These are phyloP conservation scores for Aspidiotus destructor DNA, from an alignment of 2,888 invertebrate genomes.

Conservation along the genomic window DNA sequence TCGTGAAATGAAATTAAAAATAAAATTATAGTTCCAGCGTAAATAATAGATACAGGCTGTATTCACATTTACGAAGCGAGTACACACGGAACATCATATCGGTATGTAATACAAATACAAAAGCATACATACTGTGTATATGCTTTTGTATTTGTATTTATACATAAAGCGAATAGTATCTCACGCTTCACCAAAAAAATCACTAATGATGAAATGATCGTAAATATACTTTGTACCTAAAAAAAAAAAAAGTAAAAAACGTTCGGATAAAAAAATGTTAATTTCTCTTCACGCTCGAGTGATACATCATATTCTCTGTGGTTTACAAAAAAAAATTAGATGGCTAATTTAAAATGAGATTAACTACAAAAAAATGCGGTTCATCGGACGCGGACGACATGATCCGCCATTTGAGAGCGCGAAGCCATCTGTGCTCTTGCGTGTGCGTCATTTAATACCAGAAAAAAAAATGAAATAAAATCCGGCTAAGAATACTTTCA, in stretches of 20 bases:
- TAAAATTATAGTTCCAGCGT: slow-evolving; percentile 29
- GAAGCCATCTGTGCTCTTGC: neutral
- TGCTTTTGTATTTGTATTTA: neutral
- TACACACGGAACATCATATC: neutral
- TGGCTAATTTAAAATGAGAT: slow-evolving; percentile 32
- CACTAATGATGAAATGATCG: slow-evolving; percentile 32
- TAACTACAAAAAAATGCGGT: slow-evolving; percentile 27
- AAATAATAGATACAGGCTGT: slow-evolving; percentile 28
- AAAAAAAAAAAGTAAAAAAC: slow-evolving; percentile 9
- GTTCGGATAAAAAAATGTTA: slow-evolving; percentile 28
- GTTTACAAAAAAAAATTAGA: slow-evolving; percentile 29
- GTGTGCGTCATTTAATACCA: neutral
- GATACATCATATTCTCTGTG: slow-evolving; percentile 32
- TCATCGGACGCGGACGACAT: slow-evolving; percentile 21
- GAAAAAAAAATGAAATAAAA: neutral
- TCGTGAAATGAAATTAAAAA: slow-evolving; percentile 29
- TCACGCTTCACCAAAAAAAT: slow-evolving; percentile 31
- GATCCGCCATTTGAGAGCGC: slow-evolving; percentile 3
- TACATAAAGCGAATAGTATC: slow-evolving; percentile 13
- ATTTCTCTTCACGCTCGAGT: slow-evolving; percentile 32
- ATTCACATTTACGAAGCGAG: slow-evolving; percentile 18
- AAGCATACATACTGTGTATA: neutral
- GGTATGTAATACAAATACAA: neutral
- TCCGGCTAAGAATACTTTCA: neutral
- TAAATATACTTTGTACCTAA: slow-evolving; percentile 26